These are phyloP conservation scores for Pristionchus japonicus DNA, from an alignment of 2,888 invertebrate species.

Conservation along the genomic window DNA sequence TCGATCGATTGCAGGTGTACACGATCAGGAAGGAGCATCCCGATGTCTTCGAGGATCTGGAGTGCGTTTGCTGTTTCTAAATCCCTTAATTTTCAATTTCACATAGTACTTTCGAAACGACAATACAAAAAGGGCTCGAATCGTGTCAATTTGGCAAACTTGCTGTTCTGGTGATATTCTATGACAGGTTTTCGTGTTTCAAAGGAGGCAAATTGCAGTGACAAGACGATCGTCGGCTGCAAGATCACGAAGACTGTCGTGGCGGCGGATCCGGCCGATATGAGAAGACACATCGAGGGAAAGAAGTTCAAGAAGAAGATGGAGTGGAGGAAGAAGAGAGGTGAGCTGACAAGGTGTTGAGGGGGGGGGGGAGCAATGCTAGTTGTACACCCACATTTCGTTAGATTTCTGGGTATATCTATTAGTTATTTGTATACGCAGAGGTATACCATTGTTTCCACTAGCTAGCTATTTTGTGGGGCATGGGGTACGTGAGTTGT, in stretches of 20 bases:
- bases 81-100: neutral
- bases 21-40: conserved; percentile 48
- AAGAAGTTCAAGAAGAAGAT: conserved; percentile 49
- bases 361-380: too few species aligned
- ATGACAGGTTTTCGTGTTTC: neutral
- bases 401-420: too few species aligned
- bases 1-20: conserved; percentile 34
- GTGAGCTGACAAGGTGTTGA: too few species aligned
- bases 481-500: too few species aligned
- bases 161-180: too few species aligned
- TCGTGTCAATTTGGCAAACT: too few species aligned
- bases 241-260: conserved; percentile 51
- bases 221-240: conserved; percentile 50
- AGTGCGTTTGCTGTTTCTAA: conserved; percentile 15
- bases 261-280: conserved; percentile 49
- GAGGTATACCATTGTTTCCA: too few species aligned
- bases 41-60: conserved; percentile 51
- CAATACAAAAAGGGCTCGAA: too few species aligned
- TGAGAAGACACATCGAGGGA: conserved; percentile 51
- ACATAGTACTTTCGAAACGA: neutral
- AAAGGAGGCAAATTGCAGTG: conserved; percentile 2
- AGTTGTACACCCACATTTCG: too few species aligned
- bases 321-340: conserved; percentile 48
- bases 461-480: too few species aligned
- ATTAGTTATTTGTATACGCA: too few species aligned